Evolutionary conservation across 2,888 invertebrate genomes (phyloP), one percentile per base, ranked within the genome.

Genomic region (Marronus borbonicus): DNA sequence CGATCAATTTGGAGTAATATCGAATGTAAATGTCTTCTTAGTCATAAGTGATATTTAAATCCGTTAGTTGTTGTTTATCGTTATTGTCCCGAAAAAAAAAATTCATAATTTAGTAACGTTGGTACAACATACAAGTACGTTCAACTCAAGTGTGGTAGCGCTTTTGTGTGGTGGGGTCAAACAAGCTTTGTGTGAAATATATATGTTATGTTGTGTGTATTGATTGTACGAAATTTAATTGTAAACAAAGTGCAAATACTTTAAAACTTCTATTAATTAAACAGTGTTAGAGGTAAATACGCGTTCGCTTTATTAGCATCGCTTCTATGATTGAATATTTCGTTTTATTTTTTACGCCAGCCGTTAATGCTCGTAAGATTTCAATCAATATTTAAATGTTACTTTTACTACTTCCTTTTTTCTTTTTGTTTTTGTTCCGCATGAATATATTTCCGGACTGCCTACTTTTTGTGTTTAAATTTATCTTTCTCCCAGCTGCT

Each of bases 231-330:
- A 65, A 44, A 68, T 76, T 76, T 68, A 76, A 76, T 76, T 66
- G 76, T 66, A 76, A 66, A 76, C 65, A 76, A 66, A 76, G 76
- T 68, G 76, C 17, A 68, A 74, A 76, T 66, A 24, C 76, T n/a
- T 65, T 65, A 58, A 76, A 58, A 76, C 39, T 24, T 28, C n/a
- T 49, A 58, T 58, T 20, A 68, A 58, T n/a, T 66, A 65, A 69
- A 50, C 52, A 60, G 58, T 55, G 55, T 58, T 17, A 44, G 50
- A 65, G 76, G 58, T 65, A 76, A 76, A 65, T 76, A 58, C 36
- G 24, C 44, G 12, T 52, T 31, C 66, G 39, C 20, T 39, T 39
- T 39, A 20, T 24, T 76, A 68, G 49, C 36, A 28, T 17, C 2
- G 31, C 55, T 24, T 39, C 14, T 14, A 8, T 55, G 55, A 28